Evolutionary conservation across 2,888 invertebrate species (phyloP), one percentile per base, ranked within the genome.

Genomic region (Protodeltote pygarga): DNA sequence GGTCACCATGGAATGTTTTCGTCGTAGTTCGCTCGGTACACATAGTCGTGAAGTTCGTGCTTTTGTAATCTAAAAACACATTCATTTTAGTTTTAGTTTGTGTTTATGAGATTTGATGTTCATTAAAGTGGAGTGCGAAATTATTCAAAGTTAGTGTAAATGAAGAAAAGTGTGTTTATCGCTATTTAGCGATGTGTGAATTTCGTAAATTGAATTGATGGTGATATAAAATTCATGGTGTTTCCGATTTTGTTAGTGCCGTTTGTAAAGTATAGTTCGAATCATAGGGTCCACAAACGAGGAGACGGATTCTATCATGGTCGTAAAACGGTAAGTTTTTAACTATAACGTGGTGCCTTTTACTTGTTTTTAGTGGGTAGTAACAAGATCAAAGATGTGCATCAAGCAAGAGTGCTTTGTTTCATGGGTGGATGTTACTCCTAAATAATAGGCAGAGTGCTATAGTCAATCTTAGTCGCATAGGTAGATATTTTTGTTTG

Each of bases 271-370:
- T 73, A 85, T 86, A 85, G 73, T 86, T 85, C 87, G 81, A 92
- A 92, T 87, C 92, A 92, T 92, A 92, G 92, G 92, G 87, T 91
- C 92, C 87, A 90, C 85, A 87, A 89, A 85, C 85, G 92, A 89
- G 85, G 87, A 83, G 83, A 92, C 92, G 92, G 92, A 90, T 89
- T 91, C 90, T 91, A 92, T 85, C 90, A 92, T 92, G 92, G 92
- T 92, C 89, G 92, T 92, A 88, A 92, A 92, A 92, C 92, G 91
- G 92, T 92, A 79, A 87, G 92, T 85, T 75, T 65, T 73, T 63
- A 48, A 65, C 28, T 62, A 52, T 63, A 73, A 71, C 73, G 67
- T 73, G 64, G 64, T 71, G 35, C 32, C 40, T 65, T 45, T 34
- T 21, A 9, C 5, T 46, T 15, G 6, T 27, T 6, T 14, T 9